Evolutionary conservation across 2,113 vertebrate genomes (phyloP), one percentile per base, ranked within the genome.

Genomic region (Xenopus laevis): DNA sequence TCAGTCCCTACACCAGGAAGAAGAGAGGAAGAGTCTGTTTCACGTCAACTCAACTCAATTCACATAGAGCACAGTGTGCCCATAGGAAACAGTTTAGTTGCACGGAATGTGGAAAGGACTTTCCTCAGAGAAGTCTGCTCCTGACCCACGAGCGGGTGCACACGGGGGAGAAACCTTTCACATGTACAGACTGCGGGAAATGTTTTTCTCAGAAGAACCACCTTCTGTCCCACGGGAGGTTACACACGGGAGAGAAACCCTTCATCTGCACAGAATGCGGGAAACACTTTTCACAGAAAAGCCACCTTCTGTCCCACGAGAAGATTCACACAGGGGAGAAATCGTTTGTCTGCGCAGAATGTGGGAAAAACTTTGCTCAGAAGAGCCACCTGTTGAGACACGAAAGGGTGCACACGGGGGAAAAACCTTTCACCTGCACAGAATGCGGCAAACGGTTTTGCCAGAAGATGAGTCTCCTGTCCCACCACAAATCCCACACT

Each of bases 391-490:
- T 63, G 2, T 9, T 30, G 13, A 16, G 13, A 15, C 61, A 63
- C 27, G 2, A 63, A 7, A 40, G 18, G 33, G 15, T 40, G 12
- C 61, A 63, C 27, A 16, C 9, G 27, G 27, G 13, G 13, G 27
- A 63, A 27, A 40, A 40, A 16, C 61, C 61, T 10, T 63, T 63
- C 15, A 53, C 23, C 21, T 33, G 61, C 30, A 7, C 30, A 15
- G 23, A 63, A 10, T 63, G 61, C 27, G 85, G 83, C 45, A 84
- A 85, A 79, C 23, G 10, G 16, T 59, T 68, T 65, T 23, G 45
- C 52, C 62, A 58, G 18, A 73, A 65, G n/a, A 58, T 58, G 10
- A 64, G 52, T 27, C 63, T 66, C 11, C 33, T 46, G 10, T 45
- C 44, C 11, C 71, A 73, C 16, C 63, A 18, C 13, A 71, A 40